Conservation (phyloP, 2,888 invertebrate species). For the Subacronicta megacephala region DNA sequence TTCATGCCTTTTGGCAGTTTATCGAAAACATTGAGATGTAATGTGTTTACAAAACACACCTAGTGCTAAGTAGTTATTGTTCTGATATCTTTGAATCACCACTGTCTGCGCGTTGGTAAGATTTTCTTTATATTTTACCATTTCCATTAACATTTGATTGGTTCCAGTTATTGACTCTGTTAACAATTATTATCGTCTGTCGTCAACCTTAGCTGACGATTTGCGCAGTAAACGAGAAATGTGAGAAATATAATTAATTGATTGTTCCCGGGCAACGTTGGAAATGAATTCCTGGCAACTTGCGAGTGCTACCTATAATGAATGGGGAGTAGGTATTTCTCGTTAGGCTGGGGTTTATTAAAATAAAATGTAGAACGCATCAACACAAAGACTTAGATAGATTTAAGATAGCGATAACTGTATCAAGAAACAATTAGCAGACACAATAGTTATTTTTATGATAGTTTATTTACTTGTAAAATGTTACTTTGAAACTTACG, state of each 20-base stretch:
- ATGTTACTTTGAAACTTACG: too few species aligned
- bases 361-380: constrained; percentile 21
- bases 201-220: not conserved
- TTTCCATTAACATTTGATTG: not conserved
- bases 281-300: constrained; percentile 31
- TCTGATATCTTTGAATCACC: not conserved
- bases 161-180: not conserved
- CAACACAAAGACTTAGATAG: constrained; percentile 6
- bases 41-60: not conserved
- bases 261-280: constrained; percentile 35
- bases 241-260: constrained; percentile 48
- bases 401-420: too few species aligned
- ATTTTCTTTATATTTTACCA: constrained; percentile 5
- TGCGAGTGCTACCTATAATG: constrained; percentile 16
- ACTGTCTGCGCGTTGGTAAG: constrained; percentile 3
- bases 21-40: not conserved
- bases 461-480: too few species aligned
- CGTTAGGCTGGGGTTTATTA: constrained; percentile 30
- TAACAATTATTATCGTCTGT: constrained; percentile 13
- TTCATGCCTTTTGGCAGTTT: not conserved
- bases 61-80: not conserved
- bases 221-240: constrained; percentile 29
- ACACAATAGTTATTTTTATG: too few species aligned
- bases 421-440: too few species aligned
- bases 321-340: constrained; percentile 26